Base-by-base conservation (phyloP, 2,113 vertebrate genomes). In the Loxodonta africana region DNA sequence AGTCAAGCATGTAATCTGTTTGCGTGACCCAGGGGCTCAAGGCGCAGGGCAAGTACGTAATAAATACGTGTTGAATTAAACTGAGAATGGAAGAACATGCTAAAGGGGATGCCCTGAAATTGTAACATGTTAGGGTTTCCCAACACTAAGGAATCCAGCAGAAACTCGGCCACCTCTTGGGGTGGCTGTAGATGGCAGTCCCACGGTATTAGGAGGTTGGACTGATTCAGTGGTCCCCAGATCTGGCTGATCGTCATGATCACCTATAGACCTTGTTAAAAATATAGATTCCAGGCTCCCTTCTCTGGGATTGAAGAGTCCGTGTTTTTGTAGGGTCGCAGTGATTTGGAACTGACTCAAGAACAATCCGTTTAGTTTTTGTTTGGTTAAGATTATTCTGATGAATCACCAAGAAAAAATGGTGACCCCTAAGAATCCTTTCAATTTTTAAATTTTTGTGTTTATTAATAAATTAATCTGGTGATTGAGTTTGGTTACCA, bases 141-240 rank as follows among this genome's bases (percentile, higher is more conserved):
- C 10, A 0, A 18, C 10, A 0, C 73, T 12, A 17, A 44, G 71
- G 46, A 28, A 4, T 21, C 15, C n/a, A 8, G 33, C 30, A 23
- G 25, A 37, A 25, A 78, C 0, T 0, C 3, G 1, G 0, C 26
- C 18, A 9, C 77, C 41, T 14, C 0, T 74, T 48, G 1, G 23
- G 8, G 1, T 44, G 20, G 33, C 11, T 17, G 15, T 11, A 4
- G 30, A 37, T 6, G 21, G 37, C 21, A 2, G 2, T 14, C 63
- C 1, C 2, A 1, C 0, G 0, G 63, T 18, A 11, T 6, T 2
- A 41, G 7, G n/a, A 53, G 41, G 12, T 11, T 3, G 3, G 63
- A 33, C 26, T 4, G 2, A 0, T 2, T 30, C 11, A 0, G 8
- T 2, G 5, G 44, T 8, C 23, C 60, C 18, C 26, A 6, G 20